Evolutionary conservation across 2,113 vertebrate species (phyloP).

Genomic region (Gambusia holbrooki): DNA sequence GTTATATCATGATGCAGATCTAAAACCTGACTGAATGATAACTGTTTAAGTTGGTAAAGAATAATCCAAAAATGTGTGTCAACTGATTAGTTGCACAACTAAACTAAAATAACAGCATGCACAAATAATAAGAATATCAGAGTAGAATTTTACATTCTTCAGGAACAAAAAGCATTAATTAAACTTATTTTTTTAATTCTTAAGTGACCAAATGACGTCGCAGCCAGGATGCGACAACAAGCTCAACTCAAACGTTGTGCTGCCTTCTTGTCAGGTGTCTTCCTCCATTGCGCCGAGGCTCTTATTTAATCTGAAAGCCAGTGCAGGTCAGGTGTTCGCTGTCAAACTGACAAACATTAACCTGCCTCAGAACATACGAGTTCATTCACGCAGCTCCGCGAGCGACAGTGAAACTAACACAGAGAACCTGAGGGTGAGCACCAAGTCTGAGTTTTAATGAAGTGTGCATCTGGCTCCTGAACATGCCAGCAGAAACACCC

Average conservation of each 20-base stretch:
- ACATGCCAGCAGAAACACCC: slow-evolving; percentile 26
- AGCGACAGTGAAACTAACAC: not conserved
- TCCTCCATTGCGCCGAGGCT: slow-evolving; percentile 5
- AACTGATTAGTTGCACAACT: no score
- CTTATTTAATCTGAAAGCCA: slow-evolving; percentile 20
- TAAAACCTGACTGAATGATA: not conserved
- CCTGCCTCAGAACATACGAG: slow-evolving; percentile 41
- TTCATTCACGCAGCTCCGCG: slow-evolving; percentile 39
- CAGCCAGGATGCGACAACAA: not conserved
- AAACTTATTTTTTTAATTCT: not conserved
- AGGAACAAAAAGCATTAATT: not conserved
- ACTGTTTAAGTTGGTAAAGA: not conserved
- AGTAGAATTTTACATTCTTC: not conserved
- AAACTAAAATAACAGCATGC: no score
- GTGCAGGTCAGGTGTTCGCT: slow-evolving; percentile 17
- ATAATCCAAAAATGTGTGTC: no score
- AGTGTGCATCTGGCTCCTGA: not conserved
- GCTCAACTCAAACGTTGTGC: not conserved
- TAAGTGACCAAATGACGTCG: not conserved
- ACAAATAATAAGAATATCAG: not conserved
- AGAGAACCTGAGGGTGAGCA: not conserved
- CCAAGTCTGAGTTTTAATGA: not conserved
- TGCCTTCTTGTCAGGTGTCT: not conserved
- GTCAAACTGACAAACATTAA: slow-evolving; percentile 46
- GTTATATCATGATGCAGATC: not conserved